Evolutionary conservation across 2,888 invertebrate genomes (phyloP), one percentile per base, ranked within the genome.

Genomic region (Digitonthophagus gazella): DNA sequence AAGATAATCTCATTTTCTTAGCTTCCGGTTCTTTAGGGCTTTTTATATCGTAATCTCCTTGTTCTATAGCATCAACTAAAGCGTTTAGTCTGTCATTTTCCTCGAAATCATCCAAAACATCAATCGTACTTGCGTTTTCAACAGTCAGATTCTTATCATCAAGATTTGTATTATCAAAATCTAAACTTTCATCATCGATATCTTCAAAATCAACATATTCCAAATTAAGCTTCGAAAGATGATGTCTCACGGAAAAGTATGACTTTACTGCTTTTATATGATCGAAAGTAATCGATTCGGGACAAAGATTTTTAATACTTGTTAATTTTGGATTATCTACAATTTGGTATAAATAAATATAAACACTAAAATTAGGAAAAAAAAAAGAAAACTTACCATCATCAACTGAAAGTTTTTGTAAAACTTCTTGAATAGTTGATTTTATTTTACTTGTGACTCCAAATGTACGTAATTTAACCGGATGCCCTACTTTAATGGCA

Each of bases 151-250:
- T 14, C 0, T 67, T 58, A 44, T 67, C 44, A 11, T 44, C 61
- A n/a, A 14, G 0, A n/a, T 57, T 5, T 57, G n/a, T 57, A 3
- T 1, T 5, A 57, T 6, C n/a, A 15, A 15, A 15, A 57, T 57
- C 15, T 15, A 57, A 5, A 15, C 5, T 57, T 5, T 2, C n/a
- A 20, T 58, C 67, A 67, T 3, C 6, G 15, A 4, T 14, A 6
- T 5, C 16, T 70, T 81, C 81, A 71, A 80, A 80, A 20, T 81
- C 81, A 58, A 75, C 71, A 71, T 80, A 81, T 8, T 71, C 70
- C 15, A 78, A 66, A 6, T 74, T 70, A n/a, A 80, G 69, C 44
- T 69, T 65, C 28, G 72, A 67, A 19, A 82, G 71, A 71, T 83
- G 81, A 18, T 76, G 69, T 20, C 82, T 74, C 15, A 82, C 73